These are phyloP conservation scores for Heterodera filipjevi DNA, from an alignment of 2,888 invertebrate species.

Conservation along the genomic window DNA sequence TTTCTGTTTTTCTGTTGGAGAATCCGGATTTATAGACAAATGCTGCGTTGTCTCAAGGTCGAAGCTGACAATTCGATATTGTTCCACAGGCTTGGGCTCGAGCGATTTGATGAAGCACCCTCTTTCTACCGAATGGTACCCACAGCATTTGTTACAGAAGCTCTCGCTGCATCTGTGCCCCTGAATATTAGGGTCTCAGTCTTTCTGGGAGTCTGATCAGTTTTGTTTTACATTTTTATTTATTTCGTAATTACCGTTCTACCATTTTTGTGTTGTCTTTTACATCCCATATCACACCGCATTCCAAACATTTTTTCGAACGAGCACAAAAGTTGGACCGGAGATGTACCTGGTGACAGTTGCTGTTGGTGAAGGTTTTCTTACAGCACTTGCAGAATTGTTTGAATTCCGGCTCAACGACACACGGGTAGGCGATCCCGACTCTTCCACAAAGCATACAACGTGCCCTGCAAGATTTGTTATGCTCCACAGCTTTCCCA, in stretches of 20 bases:
- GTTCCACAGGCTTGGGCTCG: no score
- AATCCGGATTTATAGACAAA: neutral
- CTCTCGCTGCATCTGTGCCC: neutral
- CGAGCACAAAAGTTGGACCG: neutral
- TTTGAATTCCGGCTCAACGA: neutral
- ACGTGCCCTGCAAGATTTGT: neutral
- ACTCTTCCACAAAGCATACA: neutral
- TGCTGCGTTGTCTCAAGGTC: constrained; percentile 20
- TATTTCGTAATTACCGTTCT: neutral
- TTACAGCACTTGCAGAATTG: neutral
- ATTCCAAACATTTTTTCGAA: neutral
- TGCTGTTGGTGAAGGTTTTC: neutral
- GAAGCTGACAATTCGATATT: neutral
- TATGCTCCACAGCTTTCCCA: neutral
- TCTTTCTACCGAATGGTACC: neutral
- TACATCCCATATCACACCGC: neutral
- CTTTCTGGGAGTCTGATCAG: no score
- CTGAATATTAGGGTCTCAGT: no score
- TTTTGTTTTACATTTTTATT: neutral
- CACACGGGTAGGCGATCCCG: neutral
- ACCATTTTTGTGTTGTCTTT: neutral
- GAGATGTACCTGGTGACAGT: neutral
- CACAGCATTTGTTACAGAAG: neutral
- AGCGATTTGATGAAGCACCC: neutral
- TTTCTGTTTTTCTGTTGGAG: neutral